A percentile compares a stretch with the other conserved stretches of the same genome.
Conservation (phyloP, 1,140 invertebrate genomes). For the Agrilus planipennis region DNA sequence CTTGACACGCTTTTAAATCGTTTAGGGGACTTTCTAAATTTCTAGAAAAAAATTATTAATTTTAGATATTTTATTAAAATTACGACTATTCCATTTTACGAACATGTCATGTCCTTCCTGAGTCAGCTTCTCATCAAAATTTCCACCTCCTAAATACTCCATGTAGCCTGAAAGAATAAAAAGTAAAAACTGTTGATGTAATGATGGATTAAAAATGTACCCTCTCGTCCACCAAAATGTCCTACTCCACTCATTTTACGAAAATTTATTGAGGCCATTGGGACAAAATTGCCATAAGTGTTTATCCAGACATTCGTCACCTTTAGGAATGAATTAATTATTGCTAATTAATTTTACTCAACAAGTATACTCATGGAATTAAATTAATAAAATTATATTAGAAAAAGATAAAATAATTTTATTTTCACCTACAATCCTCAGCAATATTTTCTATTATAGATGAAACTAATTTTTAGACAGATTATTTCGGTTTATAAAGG, state of each 20-base stretch:
- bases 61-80: background rate
- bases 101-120: too few species aligned
- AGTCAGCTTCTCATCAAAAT: too few species aligned
- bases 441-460: background rate
- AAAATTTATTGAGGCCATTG: constrained; percentile 39
- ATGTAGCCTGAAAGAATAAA: too few species aligned
- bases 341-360: background rate
- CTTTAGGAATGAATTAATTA: constrained; percentile 16
- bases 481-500: too few species aligned
- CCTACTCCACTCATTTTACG: constrained; percentile 39
- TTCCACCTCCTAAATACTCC: too few species aligned
- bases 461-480: background rate
- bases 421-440: background rate
- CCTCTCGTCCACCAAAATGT: constrained; percentile 32
- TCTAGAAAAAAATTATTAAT: constrained; percentile 3
- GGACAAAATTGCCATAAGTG: constrained; percentile 40
- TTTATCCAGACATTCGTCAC: constrained; percentile 49
- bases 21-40: too few species aligned
- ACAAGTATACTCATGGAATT: background rate
- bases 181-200: too few species aligned
- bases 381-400: constrained; percentile 1
- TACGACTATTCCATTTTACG: background rate
- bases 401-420: background rate
- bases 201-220: constrained; percentile 13
- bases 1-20: too few species aligned